Evolutionary conservation across 2,797 vertebrate species (phyloP), one percentile per base, ranked within the genome.

Genomic region (Percopsis omiscomaycus): DNA sequence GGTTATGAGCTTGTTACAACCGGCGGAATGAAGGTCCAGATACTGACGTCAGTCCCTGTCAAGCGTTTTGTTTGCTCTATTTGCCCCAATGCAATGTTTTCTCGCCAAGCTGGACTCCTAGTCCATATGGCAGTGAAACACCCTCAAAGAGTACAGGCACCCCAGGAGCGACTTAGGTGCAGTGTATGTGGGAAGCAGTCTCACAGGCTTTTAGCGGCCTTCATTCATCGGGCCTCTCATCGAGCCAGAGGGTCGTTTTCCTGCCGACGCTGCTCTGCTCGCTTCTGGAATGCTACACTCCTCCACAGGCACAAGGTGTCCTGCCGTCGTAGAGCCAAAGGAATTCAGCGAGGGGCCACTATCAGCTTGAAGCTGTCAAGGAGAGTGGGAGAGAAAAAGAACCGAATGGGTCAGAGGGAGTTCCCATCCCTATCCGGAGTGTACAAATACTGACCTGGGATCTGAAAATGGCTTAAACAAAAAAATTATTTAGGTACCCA

Each of bases 61-160:
- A 94, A 93, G 82, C 88, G 91, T 62, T 94, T 90, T 53, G 90
- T 91, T 66, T 94, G 93, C 70, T 91, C 93, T 12, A 82, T 91
- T 69, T 94, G 93, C 79, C 91, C 92, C 59, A 89, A 89, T 60
- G 89, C 92, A 37, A 90, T 89, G 67, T 94, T 92, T 78, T 89
- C 91, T 71, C 90, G 90, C 65, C 91, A 91, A 86, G 90, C 93
- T 14, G 92, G 91, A 68, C 88, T 94, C 78, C 86, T 93, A 14
- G 87, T 93, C 72, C 93, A 94, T 79, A 89, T 91, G 88, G 91
- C 91, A 79, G 88, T 91, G 61, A 92, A 92, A 84, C 93, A 94
- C 86, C 88, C 90, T 66, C 89, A 82, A 55, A 91, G 83, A 86
- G 88, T 84, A 77, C 82, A 72, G 67, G 85, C 86, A 71, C 72